Evolutionary conservation across 92 coral and sea anemone species (phyloP).

Genomic region (Ricordea florida): DNA sequence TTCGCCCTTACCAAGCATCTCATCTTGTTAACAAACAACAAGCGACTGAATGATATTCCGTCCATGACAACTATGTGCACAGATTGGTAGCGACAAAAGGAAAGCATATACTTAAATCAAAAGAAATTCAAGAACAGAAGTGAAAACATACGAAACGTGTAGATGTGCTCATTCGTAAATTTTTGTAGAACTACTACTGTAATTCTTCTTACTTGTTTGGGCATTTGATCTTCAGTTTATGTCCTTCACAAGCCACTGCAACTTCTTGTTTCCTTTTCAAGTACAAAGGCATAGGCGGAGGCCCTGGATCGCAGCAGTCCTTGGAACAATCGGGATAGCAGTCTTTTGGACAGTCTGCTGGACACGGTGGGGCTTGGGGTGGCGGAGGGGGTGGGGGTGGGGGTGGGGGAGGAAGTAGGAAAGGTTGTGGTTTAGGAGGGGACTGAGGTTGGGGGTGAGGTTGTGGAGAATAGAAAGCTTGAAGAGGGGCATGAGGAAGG

Average conservation of each 20-base stretch:
- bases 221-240: slow-evolving; percentile 78
- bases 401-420: slow-evolving; percentile 15
- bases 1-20: no score
- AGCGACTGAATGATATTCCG: no score
- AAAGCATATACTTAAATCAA: background rate
- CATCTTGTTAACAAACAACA: no score
- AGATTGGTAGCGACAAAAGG: no score
- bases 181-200: no score
- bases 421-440: no score
- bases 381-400: slow-evolving; percentile 51
- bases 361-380: slow-evolving; percentile 77
- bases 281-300: slow-evolving; percentile 83
- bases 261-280: slow-evolving; percentile 59
- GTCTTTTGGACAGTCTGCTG: slow-evolving; percentile 65
- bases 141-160: background rate
- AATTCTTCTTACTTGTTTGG: slow-evolving; percentile 49
- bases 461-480: background rate
- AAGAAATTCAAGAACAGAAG: background rate
- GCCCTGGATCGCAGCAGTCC: slow-evolving; percentile 75
- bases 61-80: no score
- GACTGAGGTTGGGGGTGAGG: background rate
- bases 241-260: slow-evolving; percentile 86
- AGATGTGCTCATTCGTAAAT: no score
- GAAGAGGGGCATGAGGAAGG: background rate
- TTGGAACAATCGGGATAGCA: slow-evolving; percentile 69